phyloP scores from a whole-genome alignment of 2,888 invertebrate genomes.

The Sphaerophoria rueppellii region DNA sequence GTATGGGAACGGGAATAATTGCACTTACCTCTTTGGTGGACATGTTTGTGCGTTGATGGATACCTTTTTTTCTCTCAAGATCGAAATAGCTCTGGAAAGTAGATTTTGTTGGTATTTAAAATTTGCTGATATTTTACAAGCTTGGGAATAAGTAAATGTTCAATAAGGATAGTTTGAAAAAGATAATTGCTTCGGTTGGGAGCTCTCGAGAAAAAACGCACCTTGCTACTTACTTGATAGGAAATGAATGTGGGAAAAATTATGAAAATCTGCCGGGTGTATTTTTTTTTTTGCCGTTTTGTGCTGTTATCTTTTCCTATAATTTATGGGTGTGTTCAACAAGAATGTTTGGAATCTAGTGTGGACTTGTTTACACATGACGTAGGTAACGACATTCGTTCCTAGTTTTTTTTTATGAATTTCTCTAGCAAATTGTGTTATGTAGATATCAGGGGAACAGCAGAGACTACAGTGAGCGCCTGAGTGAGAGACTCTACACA shows the following conservation, averaged over 20 bases:
- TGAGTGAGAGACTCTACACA: too few species aligned
- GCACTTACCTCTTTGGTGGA: conserved; percentile 61
- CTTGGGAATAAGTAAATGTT: not conserved
- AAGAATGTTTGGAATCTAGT: not conserved
- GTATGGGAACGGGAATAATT: not conserved
- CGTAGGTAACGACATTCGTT: not conserved
- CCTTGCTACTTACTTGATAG: conserved; percentile 53
- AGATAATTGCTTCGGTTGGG: not conserved
- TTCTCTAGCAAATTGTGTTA: too few species aligned
- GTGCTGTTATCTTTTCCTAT: conserved; percentile 36
- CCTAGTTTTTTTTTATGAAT: too few species aligned
- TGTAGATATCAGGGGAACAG: too few species aligned
- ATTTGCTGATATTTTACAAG: conserved; percentile 19
- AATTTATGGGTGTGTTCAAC: not conserved
- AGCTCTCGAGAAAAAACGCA: conserved; percentile 1
- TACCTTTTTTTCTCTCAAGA: not conserved
- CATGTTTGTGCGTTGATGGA: conserved; percentile 48
- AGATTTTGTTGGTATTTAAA: not conserved
- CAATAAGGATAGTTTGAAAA: not conserved
- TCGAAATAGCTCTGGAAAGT: not conserved
- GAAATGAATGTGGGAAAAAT: conserved; percentile 39
- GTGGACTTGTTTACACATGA: not conserved
- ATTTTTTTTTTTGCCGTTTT: not conserved
- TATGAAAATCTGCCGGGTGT: conserved; percentile 48
- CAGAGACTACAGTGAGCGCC: too few species aligned